Base-by-base conservation (phyloP, 2,888 invertebrate species). In the Resseliella maxima region DNA sequence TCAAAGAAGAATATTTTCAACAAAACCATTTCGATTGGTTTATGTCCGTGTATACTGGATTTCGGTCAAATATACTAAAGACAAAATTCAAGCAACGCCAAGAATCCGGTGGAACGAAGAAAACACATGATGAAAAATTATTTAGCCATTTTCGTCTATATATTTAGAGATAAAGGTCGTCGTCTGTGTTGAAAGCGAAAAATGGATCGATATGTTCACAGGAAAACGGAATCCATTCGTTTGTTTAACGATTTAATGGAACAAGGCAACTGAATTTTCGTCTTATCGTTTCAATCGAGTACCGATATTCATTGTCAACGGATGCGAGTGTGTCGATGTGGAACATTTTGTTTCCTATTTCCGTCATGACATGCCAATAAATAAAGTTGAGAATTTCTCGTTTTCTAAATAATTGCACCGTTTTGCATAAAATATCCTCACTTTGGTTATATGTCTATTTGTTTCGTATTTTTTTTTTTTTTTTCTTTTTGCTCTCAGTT, bases 181-280 rank as follows among this genome's bases (percentile, higher is more conserved):
- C 50, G 36, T 35, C 1, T 81, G 81, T 81, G 35, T 81, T 38
- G 38, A 2, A 12, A n/a, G 8, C 3, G 38, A 36, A 83, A n/a
- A 83, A n/a, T 38, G 83, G 83, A 21, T 41, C 64, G 64, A 6
- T 5, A 83, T n/a, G 38, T 38, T 8, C 12, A 6, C 21, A 38
- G 38, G 83, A 83, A 83, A 72, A 72, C 35, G 31, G 83, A 83
- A 38, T 83, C 24, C 83, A 38, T 83, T 83, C 83, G 83, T 83
- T 83, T 83, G 72, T 31, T 31, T 72, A 72, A 83, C 83, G 38
- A 83, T 83, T 83, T 83, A 83, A 83, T 83, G 38, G 38, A 83
- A 83, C 8, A 83, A 38, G 12, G 83, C 83, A 83, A 27, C 3
- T 38, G 38, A 38, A n/a, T 36, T 21, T 5, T 83, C n/a, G 24